Conservation (phyloP, 1,140 invertebrate genomes). For the Psix sp. region DNA sequence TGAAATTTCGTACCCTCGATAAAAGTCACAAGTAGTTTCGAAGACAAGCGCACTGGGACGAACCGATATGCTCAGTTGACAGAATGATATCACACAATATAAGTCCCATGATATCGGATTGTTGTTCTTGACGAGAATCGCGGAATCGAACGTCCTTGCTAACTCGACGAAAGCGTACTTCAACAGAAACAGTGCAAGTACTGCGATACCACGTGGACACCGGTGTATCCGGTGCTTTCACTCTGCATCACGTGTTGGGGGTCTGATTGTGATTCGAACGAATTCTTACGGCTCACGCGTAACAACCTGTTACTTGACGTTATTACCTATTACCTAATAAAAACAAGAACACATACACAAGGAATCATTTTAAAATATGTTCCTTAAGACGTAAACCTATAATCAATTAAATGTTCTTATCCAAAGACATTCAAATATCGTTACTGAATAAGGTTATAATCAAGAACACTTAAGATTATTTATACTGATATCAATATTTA, state of each 20-base stretch:
- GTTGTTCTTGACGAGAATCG: slow-evolving; percentile 24
- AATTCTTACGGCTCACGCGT: slow-evolving; percentile 38
- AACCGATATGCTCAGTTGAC: slow-evolving; percentile 21
- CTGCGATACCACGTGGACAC: slow-evolving; percentile 34
- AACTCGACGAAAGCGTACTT: slow-evolving; percentile 40
- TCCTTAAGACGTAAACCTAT: neutral
- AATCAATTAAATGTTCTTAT: neutral
- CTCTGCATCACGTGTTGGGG: slow-evolving; percentile 41
- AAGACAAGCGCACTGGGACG: neutral
- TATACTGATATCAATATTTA: too few species aligned
- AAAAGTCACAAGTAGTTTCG: neutral
- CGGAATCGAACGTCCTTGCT: slow-evolving; percentile 37
- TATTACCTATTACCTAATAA: slow-evolving; percentile 26
- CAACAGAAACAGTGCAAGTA: slow-evolving; percentile 6
- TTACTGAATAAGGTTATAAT: too few species aligned
- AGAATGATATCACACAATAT: slow-evolving; percentile 23
- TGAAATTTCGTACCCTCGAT: slow-evolving; percentile 27
- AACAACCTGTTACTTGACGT: slow-evolving; percentile 31
- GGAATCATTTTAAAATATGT: slow-evolving; percentile 1
- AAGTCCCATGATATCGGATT: slow-evolving; percentile 34
- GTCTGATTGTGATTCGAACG: slow-evolving; percentile 35
- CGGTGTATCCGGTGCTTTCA: slow-evolving; percentile 41
- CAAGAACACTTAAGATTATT: too few species aligned
- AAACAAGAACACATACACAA: slow-evolving; percentile 26
- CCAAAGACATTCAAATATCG: too few species aligned